phyloP scores from a whole-genome alignment of 1,140 invertebrate genomes.

The Euwallacea fornicatus region DNA sequence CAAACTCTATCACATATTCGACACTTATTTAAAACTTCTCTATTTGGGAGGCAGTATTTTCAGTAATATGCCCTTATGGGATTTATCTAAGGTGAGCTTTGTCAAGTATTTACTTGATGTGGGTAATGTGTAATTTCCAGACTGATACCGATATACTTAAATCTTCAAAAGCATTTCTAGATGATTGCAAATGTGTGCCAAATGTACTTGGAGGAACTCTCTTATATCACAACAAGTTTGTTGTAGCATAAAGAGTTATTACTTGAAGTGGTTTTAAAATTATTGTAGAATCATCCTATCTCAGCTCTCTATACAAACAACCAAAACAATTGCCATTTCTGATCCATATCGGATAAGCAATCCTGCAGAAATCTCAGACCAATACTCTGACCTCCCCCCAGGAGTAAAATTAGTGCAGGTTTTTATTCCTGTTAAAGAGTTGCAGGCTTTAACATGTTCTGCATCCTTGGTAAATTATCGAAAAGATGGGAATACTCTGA shows the following conservation, averaged over 20 bases:
- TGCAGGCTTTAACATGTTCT: slow-evolving; percentile 67
- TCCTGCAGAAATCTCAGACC: slow-evolving; percentile 66
- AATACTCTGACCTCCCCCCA: slow-evolving; percentile 69
- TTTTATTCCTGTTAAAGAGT: slow-evolving; percentile 67
- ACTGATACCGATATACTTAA: slow-evolving; percentile 52
- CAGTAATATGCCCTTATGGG: slow-evolving; percentile 73
- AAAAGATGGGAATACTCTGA: too few species aligned
- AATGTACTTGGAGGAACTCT: slow-evolving; percentile 76
- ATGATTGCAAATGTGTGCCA: slow-evolving; percentile 73
- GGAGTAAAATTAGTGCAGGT: slow-evolving; percentile 79
- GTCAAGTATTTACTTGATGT: slow-evolving; percentile 2
- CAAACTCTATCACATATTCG: slow-evolving; percentile 79
- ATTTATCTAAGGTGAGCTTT: slow-evolving; percentile 70
- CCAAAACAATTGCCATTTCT: slow-evolving; percentile 75
- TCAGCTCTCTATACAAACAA: slow-evolving; percentile 71
- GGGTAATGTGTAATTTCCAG: not conserved
- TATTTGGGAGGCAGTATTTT: slow-evolving; percentile 77
- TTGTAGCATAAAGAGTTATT: not conserved
- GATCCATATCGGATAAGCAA: slow-evolving; percentile 80
- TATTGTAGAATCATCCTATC: slow-evolving; percentile 74
- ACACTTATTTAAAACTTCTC: slow-evolving; percentile 79
- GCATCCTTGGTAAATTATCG: slow-evolving; percentile 64
- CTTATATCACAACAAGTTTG: slow-evolving; percentile 71
- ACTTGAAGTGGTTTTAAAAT: not conserved
- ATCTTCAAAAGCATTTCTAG: slow-evolving; percentile 77